These are phyloP conservation scores for Hormiphora californensis DNA, from an alignment of 37 sponge, comb jelly and placozoan genomes.

Conservation along the genomic window DNA sequence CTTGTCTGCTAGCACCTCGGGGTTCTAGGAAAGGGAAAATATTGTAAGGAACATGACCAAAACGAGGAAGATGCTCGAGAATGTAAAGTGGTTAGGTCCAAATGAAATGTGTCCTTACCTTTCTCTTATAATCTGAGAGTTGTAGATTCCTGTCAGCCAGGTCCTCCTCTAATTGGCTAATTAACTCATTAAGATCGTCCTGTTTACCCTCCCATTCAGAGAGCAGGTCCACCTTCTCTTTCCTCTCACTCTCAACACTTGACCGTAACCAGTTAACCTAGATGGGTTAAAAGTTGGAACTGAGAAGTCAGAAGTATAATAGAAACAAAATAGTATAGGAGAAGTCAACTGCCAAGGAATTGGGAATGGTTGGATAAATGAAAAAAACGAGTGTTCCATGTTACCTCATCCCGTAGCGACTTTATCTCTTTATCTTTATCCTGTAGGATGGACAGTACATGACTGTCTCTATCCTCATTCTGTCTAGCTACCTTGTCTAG, in stretches of 20 bases:
- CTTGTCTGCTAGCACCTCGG: neutral
- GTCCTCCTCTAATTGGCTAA: slow-evolving; percentile 7
- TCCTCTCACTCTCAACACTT: neutral
- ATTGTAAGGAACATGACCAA: neutral
- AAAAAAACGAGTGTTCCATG: no score
- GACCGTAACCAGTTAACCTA: neutral
- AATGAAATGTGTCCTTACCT: neutral
- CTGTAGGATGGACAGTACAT: neutral
- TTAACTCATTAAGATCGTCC: slow-evolving; percentile 12
- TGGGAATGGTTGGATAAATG: no score
- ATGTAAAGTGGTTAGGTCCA: neutral
- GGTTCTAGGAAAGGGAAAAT: neutral
- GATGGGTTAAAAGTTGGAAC: no score
- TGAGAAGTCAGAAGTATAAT: no score
- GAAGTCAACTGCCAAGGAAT: no score
- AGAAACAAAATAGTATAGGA: no score
- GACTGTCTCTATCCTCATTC: slow-evolving; percentile 2
- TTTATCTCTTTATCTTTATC: no score
- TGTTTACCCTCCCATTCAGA: neutral
- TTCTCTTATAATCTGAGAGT: neutral
- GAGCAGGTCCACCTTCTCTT: neutral
- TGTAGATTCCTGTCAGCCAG: neutral
- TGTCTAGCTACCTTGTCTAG: neutral
- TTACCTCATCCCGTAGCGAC: no score
- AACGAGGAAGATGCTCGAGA: neutral